Base-by-base conservation (phyloP, 2,888 invertebrate species). In the Lycocerus yunnanus region DNA sequence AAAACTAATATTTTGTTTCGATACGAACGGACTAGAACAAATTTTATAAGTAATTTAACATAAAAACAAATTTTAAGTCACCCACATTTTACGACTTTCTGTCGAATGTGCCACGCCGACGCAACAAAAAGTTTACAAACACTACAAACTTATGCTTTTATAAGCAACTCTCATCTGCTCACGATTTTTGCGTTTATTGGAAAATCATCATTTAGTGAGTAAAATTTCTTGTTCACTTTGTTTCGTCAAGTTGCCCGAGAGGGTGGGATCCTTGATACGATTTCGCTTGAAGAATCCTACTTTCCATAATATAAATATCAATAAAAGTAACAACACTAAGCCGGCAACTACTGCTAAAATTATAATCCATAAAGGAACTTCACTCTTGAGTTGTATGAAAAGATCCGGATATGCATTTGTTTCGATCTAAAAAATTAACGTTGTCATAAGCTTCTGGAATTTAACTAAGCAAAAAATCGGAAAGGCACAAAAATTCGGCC, bases 281-380 rank as follows among this genome's bases (percentile, higher is more conserved):
- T 94, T 92, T 83, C 95, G 88, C 84, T 95, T 96, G 88, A 96
- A 97, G 91, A 97, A 97, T 69, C 96, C 96, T 70, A 95, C 92
- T 88, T 94, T 96, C 93, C 96, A 96, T 74, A 98, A 88, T 16
- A 93, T 90, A 68, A 94, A 89, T 61, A 95, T 94, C 68, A 98
- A 89, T 3, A 96, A 85, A 58, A 96, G 91, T 43, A 98, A 89
- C 15, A 98, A 89, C 78, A 97, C 84, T 43, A 98, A 88, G 10
- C 98, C 98, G 1, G 93, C 93, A 73, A 95, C 89, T 69, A 96
- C 92, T 43, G 97, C 94, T 68, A 96, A 89, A 78, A 94, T 92
- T 78, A 96, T 95, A 78, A 97, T 93, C 95, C 97, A 97, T 80
- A 95, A 89, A 13, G 95, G 94, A 8, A 96, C 92, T n/a, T 93